Evolutionary conservation across 2,888 invertebrate species (phyloP).

Genomic region (Drosophila borborema): DNA sequence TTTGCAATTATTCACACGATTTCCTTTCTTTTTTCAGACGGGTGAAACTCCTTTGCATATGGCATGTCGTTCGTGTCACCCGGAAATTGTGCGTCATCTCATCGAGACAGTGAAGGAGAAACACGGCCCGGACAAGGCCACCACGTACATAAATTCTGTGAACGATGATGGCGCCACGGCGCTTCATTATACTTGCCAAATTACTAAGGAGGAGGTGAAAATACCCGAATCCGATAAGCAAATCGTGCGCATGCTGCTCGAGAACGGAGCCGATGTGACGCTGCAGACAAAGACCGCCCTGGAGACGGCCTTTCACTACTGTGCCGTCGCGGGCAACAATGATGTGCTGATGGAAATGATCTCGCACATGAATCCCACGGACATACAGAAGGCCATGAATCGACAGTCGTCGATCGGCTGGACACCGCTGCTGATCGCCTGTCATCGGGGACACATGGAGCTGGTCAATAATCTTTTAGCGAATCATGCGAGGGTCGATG

Average conservation of each 20-base stretch:
- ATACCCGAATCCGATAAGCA: constrained; percentile 92
- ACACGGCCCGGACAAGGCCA: constrained; percentile 91
- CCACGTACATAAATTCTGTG: constrained; percentile 93
- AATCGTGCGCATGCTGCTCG: constrained; percentile 94
- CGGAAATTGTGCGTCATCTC: constrained; percentile 94
- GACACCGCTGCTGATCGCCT: constrained; percentile 98
- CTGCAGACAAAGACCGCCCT: constrained; percentile 93
- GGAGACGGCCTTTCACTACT: constrained; percentile 98
- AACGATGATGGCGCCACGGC: constrained; percentile 97
- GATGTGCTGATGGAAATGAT: constrained; percentile 98
- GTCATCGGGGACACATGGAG: constrained; percentile 97
- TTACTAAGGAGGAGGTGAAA: constrained; percentile 92
- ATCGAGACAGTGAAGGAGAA: constrained; percentile 92
- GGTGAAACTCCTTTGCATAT: constrained; percentile 98
- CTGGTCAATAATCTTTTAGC: constrained; percentile 94
- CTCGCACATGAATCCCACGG: constrained; percentile 93
- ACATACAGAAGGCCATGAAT: constrained; percentile 97
- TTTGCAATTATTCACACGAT: accelerated
- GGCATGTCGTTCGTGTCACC: constrained; percentile 94
- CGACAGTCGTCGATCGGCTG: constrained; percentile 97
- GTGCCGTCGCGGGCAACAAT: constrained; percentile 97
- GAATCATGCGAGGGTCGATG: constrained; percentile 99
- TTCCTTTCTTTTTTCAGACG: constrained; percentile 86
- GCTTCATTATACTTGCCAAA: constrained; percentile 96
- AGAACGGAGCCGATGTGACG: constrained; percentile 96